phyloP scores from a whole-genome alignment of 2,888 invertebrate genomes.

The Platycnemis pennipes region DNA sequence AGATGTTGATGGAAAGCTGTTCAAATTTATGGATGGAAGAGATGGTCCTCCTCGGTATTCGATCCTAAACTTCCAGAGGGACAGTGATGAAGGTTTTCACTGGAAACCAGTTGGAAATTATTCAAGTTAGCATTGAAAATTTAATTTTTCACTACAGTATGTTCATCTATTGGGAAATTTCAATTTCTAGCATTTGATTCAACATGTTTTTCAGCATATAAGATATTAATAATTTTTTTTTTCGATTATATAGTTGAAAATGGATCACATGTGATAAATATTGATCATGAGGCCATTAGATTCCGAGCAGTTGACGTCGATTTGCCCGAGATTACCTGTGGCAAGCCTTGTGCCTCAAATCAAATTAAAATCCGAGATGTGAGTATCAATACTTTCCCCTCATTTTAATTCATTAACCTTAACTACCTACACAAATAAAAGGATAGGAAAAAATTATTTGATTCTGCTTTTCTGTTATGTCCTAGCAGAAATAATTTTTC shows the following conservation, averaged over 20 bases:
- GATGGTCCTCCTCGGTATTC: slow-evolving; percentile 82
- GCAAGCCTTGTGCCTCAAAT: slow-evolving; percentile 76
- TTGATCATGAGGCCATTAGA: slow-evolving; percentile 76
- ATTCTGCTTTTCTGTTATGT: not conserved
- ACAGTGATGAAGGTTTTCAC: slow-evolving; percentile 76
- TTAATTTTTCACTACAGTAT: slow-evolving; percentile 6
- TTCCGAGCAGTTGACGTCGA: slow-evolving; percentile 76
- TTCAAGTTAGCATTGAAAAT: slow-evolving; percentile 76
- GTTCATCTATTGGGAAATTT: not conserved
- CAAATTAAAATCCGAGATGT: slow-evolving; percentile 77
- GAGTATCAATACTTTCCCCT: slow-evolving; percentile 57
- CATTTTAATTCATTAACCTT: not conserved
- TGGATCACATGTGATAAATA: slow-evolving; percentile 76
- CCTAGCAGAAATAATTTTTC: not conserved
- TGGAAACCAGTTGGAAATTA: slow-evolving; percentile 80
- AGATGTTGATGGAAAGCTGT: slow-evolving; percentile 80
- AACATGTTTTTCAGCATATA: not conserved
- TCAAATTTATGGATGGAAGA: slow-evolving; percentile 79
- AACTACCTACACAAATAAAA: no score
- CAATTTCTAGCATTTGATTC: not conserved
- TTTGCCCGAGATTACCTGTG: slow-evolving; percentile 79
- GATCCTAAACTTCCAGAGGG: slow-evolving; percentile 79
- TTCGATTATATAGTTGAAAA: slow-evolving; percentile 76
- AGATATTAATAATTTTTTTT: not conserved
- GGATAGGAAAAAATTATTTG: not conserved